Evolutionary conservation across 2,113 vertebrate genomes (phyloP).

Genomic region (Nesoenas mayeri): DNA sequence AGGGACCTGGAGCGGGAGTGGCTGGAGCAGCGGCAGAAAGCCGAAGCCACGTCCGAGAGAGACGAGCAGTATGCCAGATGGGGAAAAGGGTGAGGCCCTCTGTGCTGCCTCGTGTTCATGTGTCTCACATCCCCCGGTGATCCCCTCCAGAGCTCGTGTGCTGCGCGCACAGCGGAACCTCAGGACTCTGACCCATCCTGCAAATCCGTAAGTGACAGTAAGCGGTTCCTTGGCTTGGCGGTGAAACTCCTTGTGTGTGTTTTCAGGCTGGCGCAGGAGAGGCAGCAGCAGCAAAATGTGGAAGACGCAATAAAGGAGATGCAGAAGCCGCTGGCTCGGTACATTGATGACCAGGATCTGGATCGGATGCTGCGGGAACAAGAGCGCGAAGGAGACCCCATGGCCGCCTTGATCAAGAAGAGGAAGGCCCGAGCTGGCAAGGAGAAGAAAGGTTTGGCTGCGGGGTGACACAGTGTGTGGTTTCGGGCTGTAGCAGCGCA

Average conservation of each 20-base stretch:
- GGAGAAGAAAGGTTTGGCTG: constrained; percentile 78
- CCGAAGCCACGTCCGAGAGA: constrained; percentile 79
- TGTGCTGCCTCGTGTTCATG: too few species aligned
- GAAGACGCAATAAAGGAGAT: constrained; percentile 88
- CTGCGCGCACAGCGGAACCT: rapidly evolving
- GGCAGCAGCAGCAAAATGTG: constrained; percentile 89
- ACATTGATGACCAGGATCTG: constrained; percentile 90
- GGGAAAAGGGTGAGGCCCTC: constrained; percentile 88
- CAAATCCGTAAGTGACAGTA: rapidly evolving
- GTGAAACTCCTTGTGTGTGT: background rate
- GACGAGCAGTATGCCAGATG: constrained; percentile 91
- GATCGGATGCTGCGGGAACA: constrained; percentile 92
- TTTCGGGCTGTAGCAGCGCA: background rate
- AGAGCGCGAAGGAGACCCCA: constrained; percentile 94
- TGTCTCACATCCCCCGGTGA: background rate
- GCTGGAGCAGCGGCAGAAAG: constrained; percentile 82
- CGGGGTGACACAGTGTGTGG: rapidly evolving
- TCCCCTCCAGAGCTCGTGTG: background rate
- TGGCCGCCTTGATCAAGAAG: constrained; percentile 89
- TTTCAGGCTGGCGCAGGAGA: constrained; percentile 84
- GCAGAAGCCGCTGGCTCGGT: constrained; percentile 92
- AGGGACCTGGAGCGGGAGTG: constrained; percentile 86
- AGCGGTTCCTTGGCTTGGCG: rapidly evolving
- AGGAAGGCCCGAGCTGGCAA: constrained; percentile 83
- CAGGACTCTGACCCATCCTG: rapidly evolving